Evolutionary conservation across 2,113 vertebrate genomes (phyloP), one percentile per base, ranked within the genome.

Genomic region (Proteles cristata): DNA sequence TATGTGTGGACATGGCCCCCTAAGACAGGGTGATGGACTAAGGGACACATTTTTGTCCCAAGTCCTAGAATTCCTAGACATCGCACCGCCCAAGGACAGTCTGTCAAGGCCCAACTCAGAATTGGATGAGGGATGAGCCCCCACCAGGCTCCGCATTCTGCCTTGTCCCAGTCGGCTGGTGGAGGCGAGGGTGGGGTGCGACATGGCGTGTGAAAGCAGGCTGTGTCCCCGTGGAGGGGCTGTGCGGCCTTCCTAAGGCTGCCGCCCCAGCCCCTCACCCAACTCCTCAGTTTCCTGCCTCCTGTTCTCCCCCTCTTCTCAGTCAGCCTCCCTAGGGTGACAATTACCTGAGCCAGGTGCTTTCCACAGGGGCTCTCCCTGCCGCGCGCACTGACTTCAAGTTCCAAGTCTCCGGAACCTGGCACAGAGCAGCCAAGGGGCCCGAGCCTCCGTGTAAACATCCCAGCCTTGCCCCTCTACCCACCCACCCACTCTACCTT

Each of bases 281-380:
- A 53, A 12, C 39, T 81, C 45, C 85, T 74, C 65, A 15, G 48
- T 71, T 97, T 97, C 88, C 96, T 96, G 80, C 96, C 93, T 92
- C 73, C 71, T 26, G 63, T n/a, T 85, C 79, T 71, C 73, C 86
- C 66, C 63, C 55, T 0, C 96, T 65, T 68, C 81, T 74, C 97
- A 68, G 66, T 58, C 93, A 89, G 1, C 39, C 88, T 98, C 97
- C 97, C 97, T 61, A 4, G 97, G 90, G 97, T 85, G 77, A 97
- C 97, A 98, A 97, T 98, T 97, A 98, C 97, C 96, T 96, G 92
- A 92, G 92, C 90, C 90, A 77, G 97, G 84, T 96, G 93, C 95
- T 96, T 93, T 90, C 96, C 98, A 71, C 95, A 93, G 96, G 94
- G 97, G 92, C 91, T 61, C 83, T 96, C 77, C 90, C 80, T 68